These are phyloP conservation scores for Eupithecia vulgata DNA, from an alignment of 2,888 invertebrate genomes.

Conservation along the genomic window DNA sequence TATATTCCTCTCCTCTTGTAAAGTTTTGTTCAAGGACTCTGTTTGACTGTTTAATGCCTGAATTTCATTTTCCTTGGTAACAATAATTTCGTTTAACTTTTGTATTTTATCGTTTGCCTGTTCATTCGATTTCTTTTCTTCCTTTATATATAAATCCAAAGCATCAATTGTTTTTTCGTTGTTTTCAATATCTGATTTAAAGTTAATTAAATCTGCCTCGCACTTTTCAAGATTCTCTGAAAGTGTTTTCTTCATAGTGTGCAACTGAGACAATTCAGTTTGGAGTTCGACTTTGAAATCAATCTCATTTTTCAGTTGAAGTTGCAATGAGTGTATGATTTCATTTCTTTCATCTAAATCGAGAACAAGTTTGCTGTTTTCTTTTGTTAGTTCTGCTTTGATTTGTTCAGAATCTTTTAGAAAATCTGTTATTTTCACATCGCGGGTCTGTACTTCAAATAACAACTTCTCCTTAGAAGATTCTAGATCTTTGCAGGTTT, in stretches of 20 bases:
- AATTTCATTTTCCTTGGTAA: constrained; percentile 48
- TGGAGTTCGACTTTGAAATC: constrained; percentile 60
- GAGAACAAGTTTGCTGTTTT: constrained; percentile 54
- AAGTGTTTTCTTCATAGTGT: constrained; percentile 46
- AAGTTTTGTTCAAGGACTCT: constrained; percentile 41
- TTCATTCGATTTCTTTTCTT: constrained; percentile 50
- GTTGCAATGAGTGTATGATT: constrained; percentile 58
- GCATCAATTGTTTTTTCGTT: constrained; percentile 54
- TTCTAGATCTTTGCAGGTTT: constrained; percentile 54
- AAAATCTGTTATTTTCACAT: constrained; percentile 52
- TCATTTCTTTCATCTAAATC: constrained; percentile 63
- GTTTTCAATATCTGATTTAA: constrained; percentile 48
- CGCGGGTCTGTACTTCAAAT: constrained; percentile 55
- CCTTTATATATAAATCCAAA: constrained; percentile 50
- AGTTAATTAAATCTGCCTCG: constrained; percentile 45
- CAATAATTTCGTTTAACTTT: constrained; percentile 44
- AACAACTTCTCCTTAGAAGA: constrained; percentile 52
- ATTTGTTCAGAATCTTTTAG: constrained; percentile 58
- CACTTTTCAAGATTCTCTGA: constrained; percentile 49
- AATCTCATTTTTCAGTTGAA: constrained; percentile 65
- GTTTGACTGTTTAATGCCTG: constrained; percentile 45
- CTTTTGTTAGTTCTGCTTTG: constrained; percentile 51
- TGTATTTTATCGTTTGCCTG: constrained; percentile 47
- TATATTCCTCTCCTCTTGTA: constrained; percentile 47
- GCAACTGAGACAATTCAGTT: constrained; percentile 53